Conservation (phyloP, 2,888 invertebrate species). For the Eubasilissa splendida region DNA sequence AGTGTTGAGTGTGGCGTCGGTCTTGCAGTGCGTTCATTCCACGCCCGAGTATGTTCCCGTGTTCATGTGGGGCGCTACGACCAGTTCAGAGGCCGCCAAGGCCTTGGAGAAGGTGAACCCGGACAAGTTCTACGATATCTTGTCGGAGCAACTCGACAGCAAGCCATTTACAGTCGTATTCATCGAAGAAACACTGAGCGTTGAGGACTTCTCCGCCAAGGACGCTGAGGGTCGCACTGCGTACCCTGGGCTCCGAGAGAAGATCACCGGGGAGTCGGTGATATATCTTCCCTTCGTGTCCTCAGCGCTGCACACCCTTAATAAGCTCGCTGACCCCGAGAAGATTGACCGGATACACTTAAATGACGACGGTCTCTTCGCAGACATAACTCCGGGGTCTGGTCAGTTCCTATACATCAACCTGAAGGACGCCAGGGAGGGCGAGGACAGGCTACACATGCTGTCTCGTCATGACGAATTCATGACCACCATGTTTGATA, state of each 20-base stretch:
- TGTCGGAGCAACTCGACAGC: conserved; percentile 65
- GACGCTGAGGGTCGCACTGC: conserved; percentile 65
- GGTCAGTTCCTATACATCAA: conserved; percentile 72
- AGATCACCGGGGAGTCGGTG: conserved; percentile 62
- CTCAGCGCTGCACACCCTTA: conserved; percentile 72
- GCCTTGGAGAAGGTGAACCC: conserved; percentile 64
- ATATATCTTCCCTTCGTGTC: conserved; percentile 78
- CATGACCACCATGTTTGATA: conserved; percentile 71
- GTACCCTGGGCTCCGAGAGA: conserved; percentile 66
- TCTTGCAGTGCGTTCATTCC: not conserved
- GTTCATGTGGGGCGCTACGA: conserved; percentile 73
- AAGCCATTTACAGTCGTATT: conserved; percentile 71
- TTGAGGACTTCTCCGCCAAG: conserved; percentile 74
- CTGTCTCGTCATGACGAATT: conserved; percentile 75
- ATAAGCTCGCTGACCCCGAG: conserved; percentile 68
- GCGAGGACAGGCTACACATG: conserved; percentile 72
- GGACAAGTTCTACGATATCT: conserved; percentile 64
- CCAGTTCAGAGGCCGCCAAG: conserved; percentile 61
- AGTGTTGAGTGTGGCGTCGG: not conserved
- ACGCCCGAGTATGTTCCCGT: conserved; percentile 71
- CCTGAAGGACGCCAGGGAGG: conserved; percentile 74
- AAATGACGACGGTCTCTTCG: conserved; percentile 66
- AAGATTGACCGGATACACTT: conserved; percentile 65
- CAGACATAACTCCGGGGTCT: conserved; percentile 64
- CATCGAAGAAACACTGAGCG: conserved; percentile 71